Conservation (phyloP, 2,113 vertebrate genomes). For the Ctenomys sociabilis region DNA sequence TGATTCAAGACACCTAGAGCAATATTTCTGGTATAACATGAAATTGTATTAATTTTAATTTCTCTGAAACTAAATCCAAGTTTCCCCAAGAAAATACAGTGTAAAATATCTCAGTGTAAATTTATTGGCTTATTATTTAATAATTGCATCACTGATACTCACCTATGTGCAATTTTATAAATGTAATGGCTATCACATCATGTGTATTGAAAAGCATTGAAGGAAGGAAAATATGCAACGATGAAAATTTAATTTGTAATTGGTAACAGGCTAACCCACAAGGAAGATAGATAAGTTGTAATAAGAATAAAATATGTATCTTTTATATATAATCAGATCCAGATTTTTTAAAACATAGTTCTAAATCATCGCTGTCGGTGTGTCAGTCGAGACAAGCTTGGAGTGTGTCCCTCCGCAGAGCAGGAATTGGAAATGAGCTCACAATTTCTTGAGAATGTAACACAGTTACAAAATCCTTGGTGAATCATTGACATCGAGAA, state of each 20-base stretch:
- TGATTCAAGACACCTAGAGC: neutral
- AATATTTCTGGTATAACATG: conserved; percentile 46
- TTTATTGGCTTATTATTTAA: conserved; percentile 21
- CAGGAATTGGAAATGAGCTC: conserved; percentile 44
- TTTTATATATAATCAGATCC: conserved; percentile 47
- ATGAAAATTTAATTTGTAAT: conserved; percentile 51
- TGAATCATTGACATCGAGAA: conserved; percentile 62
- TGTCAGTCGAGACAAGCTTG: conserved; percentile 20
- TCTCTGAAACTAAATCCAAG: conserved; percentile 53
- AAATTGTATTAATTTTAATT: conserved; percentile 51
- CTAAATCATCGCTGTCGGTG: conserved; percentile 47
- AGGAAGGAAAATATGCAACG: neutral
- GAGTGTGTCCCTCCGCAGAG: conserved; percentile 8
- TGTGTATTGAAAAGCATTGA: conserved; percentile 43
- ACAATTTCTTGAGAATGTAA: conserved; percentile 46
- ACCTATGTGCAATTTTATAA: conserved; percentile 50
- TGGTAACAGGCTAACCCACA: conserved; percentile 1
- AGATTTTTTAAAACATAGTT: neutral
- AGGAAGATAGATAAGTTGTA: conserved; percentile 23
- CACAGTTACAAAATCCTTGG: conserved; percentile 68
- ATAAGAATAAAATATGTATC: neutral
- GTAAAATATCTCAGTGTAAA: conserved; percentile 11
- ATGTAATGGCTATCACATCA: conserved; percentile 47
- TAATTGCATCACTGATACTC: conserved; percentile 19
- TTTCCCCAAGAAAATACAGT: neutral